These are phyloP conservation scores for Gymnoscopelus microlampas DNA, from an alignment of 2,797 vertebrate genomes.

Conservation along the genomic window DNA sequence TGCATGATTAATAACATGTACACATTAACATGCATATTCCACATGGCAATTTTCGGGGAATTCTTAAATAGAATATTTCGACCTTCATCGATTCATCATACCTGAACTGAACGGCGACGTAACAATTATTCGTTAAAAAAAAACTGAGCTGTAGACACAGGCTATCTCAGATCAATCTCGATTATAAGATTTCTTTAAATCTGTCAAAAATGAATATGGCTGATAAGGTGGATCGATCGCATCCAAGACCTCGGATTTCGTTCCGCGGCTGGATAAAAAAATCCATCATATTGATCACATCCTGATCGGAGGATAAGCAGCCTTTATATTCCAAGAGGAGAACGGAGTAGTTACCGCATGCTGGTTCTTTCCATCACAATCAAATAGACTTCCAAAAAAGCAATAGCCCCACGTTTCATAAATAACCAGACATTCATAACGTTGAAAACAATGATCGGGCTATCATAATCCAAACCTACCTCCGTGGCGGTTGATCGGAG, in stretches of 20 bases:
- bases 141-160: background rate
- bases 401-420: slow-evolving; percentile 4
- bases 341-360: slow-evolving; percentile 2
- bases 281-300: slow-evolving; percentile 2
- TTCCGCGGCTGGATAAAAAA: background rate
- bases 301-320: background rate
- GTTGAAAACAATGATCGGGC: background rate
- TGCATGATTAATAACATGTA: background rate
- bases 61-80: slow-evolving; percentile 13
- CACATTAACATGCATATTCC: slow-evolving; percentile 16
- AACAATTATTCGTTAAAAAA: background rate
- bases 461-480: slow-evolving; percentile 81
- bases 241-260: background rate
- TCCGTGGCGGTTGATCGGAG: slow-evolving; percentile 82
- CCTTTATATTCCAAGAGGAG: slow-evolving; percentile 4
- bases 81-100: background rate
- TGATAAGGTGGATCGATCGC: slow-evolving; percentile 2
- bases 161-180: background rate
- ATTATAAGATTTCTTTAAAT: slow-evolving; percentile 9
- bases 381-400: slow-evolving; percentile 38
- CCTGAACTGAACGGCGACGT: background rate
- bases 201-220: slow-evolving; percentile 8
- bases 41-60: slow-evolving; percentile 1
- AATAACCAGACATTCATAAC: too few species aligned
- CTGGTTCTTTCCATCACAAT: background rate